Percentiles rank a stretch among this genome's conserved stretches.
phyloP scores from a whole-genome alignment of 2,888 invertebrate genomes.

The Acronicta alni region DNA sequence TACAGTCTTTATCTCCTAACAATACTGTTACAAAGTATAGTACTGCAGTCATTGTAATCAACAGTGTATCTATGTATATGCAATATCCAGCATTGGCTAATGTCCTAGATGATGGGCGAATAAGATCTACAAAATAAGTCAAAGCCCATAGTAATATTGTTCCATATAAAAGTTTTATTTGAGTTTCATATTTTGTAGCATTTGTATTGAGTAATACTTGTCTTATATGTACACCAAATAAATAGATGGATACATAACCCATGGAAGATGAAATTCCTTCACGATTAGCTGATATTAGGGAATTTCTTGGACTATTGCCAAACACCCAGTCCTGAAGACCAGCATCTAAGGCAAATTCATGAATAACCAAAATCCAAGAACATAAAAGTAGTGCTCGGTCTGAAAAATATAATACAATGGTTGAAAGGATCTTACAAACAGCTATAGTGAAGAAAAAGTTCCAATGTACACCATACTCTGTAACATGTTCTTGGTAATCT shows the following conservation, averaged over 20 bases:
- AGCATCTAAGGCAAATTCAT: conserved; percentile 91
- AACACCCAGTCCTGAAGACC: conserved; percentile 93
- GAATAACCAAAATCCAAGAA: conserved; percentile 87
- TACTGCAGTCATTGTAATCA: conserved; percentile 79
- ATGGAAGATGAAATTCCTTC: conserved; percentile 96
- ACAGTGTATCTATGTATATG: conserved; percentile 92
- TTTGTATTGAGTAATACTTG: conserved; percentile 81
- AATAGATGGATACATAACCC: conserved; percentile 95
- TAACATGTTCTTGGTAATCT: conserved; percentile 95
- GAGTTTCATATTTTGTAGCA: conserved; percentile 56
- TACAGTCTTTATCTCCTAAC: conserved; percentile 70
- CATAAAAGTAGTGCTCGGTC: conserved; percentile 88
- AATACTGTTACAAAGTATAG: conserved; percentile 78
- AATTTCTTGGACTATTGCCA: conserved; percentile 86
- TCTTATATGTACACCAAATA: conserved; percentile 92
- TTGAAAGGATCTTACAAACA: conserved; percentile 93
- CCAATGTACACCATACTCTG: conserved; percentile 99
- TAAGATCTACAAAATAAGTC: conserved; percentile 81
- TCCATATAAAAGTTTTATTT: conserved; percentile 57
- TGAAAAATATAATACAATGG: conserved; percentile 88
- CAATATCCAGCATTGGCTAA: conserved; percentile 95
- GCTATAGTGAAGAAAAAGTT: conserved; percentile 99
- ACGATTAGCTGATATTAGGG: conserved; percentile 94
- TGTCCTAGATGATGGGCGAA: conserved; percentile 92
- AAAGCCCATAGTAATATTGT: conserved; percentile 77